These are phyloP conservation scores for Brachionus rotundiformis DNA, from an alignment of 1,140 invertebrate genomes.

Conservation along the genomic window DNA sequence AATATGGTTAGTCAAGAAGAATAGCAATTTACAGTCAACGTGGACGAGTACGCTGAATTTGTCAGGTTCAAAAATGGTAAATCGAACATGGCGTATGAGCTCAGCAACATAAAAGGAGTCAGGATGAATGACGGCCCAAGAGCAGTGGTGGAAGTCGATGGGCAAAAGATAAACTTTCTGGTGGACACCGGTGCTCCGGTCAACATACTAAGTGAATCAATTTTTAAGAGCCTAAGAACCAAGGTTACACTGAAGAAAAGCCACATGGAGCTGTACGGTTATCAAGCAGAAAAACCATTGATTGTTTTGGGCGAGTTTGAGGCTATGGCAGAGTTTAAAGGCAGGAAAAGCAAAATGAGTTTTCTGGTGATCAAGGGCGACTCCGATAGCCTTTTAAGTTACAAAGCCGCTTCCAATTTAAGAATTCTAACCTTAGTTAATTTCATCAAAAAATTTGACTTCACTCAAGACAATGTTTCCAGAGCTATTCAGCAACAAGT, in stretches of 20 bases:
- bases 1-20: too few relatives aligned
- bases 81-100: neutral
- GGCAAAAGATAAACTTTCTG: neutral
- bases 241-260: neutral
- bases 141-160: neutral
- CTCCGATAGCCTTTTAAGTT: neutral
- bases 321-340: neutral
- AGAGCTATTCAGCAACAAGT: neutral
- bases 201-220: neutral
- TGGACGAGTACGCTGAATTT: neutral
- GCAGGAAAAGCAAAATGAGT: neutral
- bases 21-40: neutral
- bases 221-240: neutral
- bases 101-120: too few relatives aligned
- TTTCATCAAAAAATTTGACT: neutral
- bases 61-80: neutral
- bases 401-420: neutral
- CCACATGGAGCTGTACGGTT: neutral
- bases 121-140: constrained; percentile 9
- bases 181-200: neutral
- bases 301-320: neutral
- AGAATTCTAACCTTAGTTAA: neutral
- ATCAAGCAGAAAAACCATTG: neutral
- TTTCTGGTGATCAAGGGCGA: neutral
- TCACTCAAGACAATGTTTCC: neutral